Evolutionary conservation across 1,140 invertebrate species (phyloP), one percentile per base, ranked within the genome.

Genomic region (Habropoda laboriosa): DNA sequence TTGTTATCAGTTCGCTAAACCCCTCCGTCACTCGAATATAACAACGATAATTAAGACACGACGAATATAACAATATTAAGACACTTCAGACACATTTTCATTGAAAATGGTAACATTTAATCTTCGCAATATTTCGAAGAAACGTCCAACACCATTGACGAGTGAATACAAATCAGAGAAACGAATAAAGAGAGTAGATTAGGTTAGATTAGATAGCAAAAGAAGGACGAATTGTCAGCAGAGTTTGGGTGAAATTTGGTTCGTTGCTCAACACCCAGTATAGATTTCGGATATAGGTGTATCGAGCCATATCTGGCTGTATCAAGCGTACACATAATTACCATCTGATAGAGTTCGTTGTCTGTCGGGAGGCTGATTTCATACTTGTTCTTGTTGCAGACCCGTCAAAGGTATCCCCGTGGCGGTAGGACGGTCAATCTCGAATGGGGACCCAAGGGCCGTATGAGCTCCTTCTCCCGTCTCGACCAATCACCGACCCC

Each of bases 281-380:
- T 87, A 90, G 82, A 86, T 87, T 90, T 88, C 82, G 87, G 91
- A 91, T 91, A 92, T 91, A 92, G 88, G 88, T 91, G 91, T 92
- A 92, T 92, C 89, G 89, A 90, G 73, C 78, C 83, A 85, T 87
- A 89, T 91, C 91, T 89, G 67, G 78, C 81, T 89, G 89, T 92
- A 92, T 92, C 91, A 92, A 87, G 88, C 90, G 81, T 89, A 90
- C 90, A 91, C 91, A 91, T 93, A 93, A 93, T 93, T 93, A 92
- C 92, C 89, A 92, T 93, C 90, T 92, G 92, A 93, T 93, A 92
- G 92, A 92, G 92, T 92, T 90, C 87, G 91, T 92, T 92, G 91
- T 92, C 90, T 90, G 92, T 92, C 89, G 89, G 80, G 90, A 90
- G 88, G 89, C 88, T 90, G 91, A 92, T 93, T 92, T 91, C 82